phyloP scores from a whole-genome alignment of 2,888 invertebrate genomes.

The Lampropteryx suffumata region DNA sequence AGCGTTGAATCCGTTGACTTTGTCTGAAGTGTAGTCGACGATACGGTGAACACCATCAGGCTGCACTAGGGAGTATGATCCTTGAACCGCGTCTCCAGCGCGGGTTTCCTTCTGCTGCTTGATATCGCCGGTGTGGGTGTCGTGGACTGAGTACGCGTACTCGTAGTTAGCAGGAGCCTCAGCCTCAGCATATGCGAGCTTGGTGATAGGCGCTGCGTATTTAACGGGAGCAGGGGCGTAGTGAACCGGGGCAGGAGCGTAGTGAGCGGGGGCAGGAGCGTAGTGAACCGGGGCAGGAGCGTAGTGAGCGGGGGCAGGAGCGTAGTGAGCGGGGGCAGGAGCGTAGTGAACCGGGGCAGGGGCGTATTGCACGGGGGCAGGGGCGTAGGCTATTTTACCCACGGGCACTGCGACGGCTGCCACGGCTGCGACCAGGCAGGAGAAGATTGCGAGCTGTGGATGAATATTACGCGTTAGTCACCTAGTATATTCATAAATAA shows the following conservation, averaged over 20 bases:
- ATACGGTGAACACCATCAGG: slow-evolving; percentile 73
- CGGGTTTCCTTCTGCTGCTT: slow-evolving; percentile 75
- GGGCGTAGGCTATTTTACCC: slow-evolving; percentile 33
- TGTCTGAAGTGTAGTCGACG: slow-evolving; percentile 73
- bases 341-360: slow-evolving; percentile 26
- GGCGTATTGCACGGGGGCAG: slow-evolving; percentile 20
- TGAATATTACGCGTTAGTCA: background rate
- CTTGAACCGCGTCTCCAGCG: slow-evolving; percentile 68
- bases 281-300: slow-evolving; percentile 29
- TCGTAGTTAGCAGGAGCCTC: slow-evolving; percentile 71
- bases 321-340: slow-evolving; percentile 23
- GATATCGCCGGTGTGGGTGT: slow-evolving; percentile 69
- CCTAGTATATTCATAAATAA: too few species aligned
- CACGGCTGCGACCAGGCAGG: slow-evolving; percentile 54
- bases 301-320: slow-evolving; percentile 23
- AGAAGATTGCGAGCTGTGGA: slow-evolving; percentile 48
- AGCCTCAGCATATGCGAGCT: slow-evolving; percentile 59
- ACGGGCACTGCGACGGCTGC: slow-evolving; percentile 49
- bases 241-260: slow-evolving; percentile 17
- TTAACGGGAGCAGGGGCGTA: slow-evolving; percentile 29
- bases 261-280: slow-evolving; percentile 26
- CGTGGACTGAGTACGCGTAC: slow-evolving; percentile 72
- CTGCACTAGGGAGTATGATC: slow-evolving; percentile 76
- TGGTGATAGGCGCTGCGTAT: slow-evolving; percentile 52
- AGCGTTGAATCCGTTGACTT: slow-evolving; percentile 72